phyloP scores from a whole-genome alignment of 2,797 vertebrate species.

The Rhabdomys pumilio region DNA sequence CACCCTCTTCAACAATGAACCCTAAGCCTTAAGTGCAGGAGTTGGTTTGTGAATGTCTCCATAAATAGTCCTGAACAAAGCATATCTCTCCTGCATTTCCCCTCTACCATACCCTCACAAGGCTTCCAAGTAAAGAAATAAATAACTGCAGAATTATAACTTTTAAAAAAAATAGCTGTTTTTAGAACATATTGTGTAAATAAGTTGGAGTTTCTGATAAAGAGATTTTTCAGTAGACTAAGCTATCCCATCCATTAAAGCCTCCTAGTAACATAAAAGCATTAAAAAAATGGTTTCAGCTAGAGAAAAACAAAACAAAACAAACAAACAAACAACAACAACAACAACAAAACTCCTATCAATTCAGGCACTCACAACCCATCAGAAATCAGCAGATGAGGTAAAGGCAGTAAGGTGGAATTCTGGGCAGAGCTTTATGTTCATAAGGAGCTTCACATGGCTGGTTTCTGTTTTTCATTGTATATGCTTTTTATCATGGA shows the following conservation, averaged over 20 bases:
- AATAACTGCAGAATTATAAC: background rate
- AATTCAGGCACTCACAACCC: background rate
- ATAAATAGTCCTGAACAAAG: background rate
- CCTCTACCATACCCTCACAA: background rate
- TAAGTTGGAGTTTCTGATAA: background rate
- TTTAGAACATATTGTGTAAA: background rate
- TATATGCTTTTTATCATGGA: background rate
- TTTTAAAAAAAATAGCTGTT: background rate
- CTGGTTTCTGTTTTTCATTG: background rate
- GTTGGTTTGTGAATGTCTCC: background rate
- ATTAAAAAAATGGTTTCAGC: background rate
- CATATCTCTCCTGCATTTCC: too few species aligned
- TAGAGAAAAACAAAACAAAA: background rate
- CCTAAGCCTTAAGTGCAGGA: background rate
- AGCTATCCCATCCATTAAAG: background rate
- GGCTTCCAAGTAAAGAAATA: background rate
- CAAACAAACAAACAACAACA: too few species aligned
- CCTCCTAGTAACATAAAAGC: background rate
- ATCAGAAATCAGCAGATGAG: background rate
- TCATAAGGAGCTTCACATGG: too few species aligned
- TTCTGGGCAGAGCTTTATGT: too few species aligned
- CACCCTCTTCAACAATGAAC: background rate
- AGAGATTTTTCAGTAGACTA: background rate
- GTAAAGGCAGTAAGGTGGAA: background rate
- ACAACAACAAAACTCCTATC: too few species aligned